Conservation (phyloP, 2,888 invertebrate genomes). For the Philereme vetulata region DNA sequence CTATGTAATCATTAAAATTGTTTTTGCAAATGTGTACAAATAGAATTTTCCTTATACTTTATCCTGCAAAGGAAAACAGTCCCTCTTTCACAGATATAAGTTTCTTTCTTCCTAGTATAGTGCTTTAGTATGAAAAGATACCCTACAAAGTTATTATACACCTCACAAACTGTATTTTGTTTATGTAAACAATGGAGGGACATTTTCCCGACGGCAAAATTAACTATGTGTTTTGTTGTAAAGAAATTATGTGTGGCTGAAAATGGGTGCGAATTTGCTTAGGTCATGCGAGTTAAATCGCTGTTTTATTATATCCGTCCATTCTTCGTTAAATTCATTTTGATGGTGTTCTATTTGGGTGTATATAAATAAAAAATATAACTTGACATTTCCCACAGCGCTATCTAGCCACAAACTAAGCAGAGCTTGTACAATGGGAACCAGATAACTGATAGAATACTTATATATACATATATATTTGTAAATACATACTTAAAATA, state of each 20-base stretch:
- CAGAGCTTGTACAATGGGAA: too few relatives aligned
- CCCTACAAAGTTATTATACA: slow-evolving; percentile 19
- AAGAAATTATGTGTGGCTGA: slow-evolving; percentile 14
- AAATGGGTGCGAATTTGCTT: not conserved
- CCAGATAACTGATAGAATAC: too few relatives aligned
- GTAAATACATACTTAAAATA: too few relatives aligned
- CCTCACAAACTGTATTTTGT: slow-evolving; percentile 2
- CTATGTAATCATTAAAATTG: slow-evolving; percentile 30
- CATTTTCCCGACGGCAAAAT: slow-evolving; percentile 22
- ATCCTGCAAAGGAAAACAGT: slow-evolving; percentile 3
- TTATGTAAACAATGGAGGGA: slow-evolving; percentile 10
- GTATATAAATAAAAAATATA: too few relatives aligned
- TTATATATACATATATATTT: too few relatives aligned
- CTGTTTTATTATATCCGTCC: too few relatives aligned
- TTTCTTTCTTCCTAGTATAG: not conserved
- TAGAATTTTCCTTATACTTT: not conserved
- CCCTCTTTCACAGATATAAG: not conserved
- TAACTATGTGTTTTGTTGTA: slow-evolving; percentile 17
- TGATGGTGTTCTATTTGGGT: too few relatives aligned
- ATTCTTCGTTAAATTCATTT: too few relatives aligned
- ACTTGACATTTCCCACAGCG: too few relatives aligned
- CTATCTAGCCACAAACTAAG: too few relatives aligned
- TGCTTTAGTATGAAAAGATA: slow-evolving; percentile 2
- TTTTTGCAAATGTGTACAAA: slow-evolving; percentile 15
- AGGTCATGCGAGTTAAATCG: not conserved